Evolutionary conservation across 2,797 vertebrate species (phyloP).

Genomic region (Graptemys geographica): DNA sequence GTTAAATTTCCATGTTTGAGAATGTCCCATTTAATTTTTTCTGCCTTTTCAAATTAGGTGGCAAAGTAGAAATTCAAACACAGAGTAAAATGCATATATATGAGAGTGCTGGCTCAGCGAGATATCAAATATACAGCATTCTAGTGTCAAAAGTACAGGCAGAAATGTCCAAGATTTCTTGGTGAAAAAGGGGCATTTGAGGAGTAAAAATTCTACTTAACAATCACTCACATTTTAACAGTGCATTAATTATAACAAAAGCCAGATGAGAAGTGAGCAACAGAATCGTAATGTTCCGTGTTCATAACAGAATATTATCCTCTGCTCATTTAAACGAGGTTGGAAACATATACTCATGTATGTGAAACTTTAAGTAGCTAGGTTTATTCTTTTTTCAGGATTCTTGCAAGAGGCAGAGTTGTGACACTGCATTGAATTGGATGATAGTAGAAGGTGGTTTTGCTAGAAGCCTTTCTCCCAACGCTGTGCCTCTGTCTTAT

Average conservation of each 20-base stretch:
- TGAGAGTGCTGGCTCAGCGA: slow-evolving; percentile 80
- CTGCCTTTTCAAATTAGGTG: slow-evolving; percentile 79
- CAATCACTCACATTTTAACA: slow-evolving; percentile 79
- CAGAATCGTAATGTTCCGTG: slow-evolving; percentile 71
- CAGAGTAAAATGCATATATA: slow-evolving; percentile 84
- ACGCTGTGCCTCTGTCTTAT: slow-evolving; percentile 74
- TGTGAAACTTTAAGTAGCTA: slow-evolving; percentile 82
- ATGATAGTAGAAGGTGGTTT: slow-evolving; percentile 73
- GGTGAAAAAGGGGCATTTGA: slow-evolving; percentile 73
- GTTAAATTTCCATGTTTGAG: slow-evolving; percentile 79
- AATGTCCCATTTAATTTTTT: slow-evolving; percentile 73
- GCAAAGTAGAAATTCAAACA: slow-evolving; percentile 82
- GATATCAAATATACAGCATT: slow-evolving; percentile 94
- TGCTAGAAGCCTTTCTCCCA: slow-evolving; percentile 75
- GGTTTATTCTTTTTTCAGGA: slow-evolving; percentile 85
- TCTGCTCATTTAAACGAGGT: slow-evolving; percentile 75
- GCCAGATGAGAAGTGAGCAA: slow-evolving; percentile 76
- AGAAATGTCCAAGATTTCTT: slow-evolving; percentile 77
- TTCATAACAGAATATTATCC: slow-evolving; percentile 75
- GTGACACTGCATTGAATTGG: slow-evolving; percentile 78
- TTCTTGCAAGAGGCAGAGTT: slow-evolving; percentile 91
- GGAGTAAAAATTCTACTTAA: slow-evolving; percentile 77
- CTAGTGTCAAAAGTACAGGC: slow-evolving; percentile 82
- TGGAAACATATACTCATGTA: slow-evolving; percentile 82
- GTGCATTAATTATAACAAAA: slow-evolving; percentile 79